Evolutionary conservation across 1,140 invertebrate species (phyloP), one percentile per base, ranked within the genome.

Genomic region (Onthophagus taurus): DNA sequence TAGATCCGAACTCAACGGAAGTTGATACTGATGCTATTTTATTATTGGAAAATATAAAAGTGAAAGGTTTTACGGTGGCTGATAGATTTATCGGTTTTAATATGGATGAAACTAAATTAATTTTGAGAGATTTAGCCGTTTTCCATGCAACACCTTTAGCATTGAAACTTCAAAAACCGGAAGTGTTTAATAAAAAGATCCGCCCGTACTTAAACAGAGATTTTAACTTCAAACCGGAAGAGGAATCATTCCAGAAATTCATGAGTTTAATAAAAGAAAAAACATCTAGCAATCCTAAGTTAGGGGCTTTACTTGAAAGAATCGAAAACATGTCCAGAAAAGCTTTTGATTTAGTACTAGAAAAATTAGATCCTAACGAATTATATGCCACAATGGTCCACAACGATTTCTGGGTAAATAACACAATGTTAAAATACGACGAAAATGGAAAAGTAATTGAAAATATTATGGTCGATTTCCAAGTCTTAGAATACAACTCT

Each of bases 371-470:
- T 8, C 12, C 30, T 13, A 5, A 24, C n/a, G 35, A 37, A 12
- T 1, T 11, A 31, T 76, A 67, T 59, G 64, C 64, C 0, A 67
- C 66, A 0, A 64, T 70, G 9, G 54, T 66, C 2, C 77, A 78
- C 33, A 57, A 63, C 0, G 77, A 78, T 54, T 63, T 77, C 16
- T 78, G 75, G 76, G 59, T 67, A 6, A 77, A 77, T 50, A 79
- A 79, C 44, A 59, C 77, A 2, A 59, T 79, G 50, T 17, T 66
- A 1, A 58, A 65, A 51, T 67, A 67, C 45, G 54, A 65, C 45
- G n/a, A n/a, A n/a, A 49, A 46, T 1, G 58, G 53, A 0, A 31
- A 55, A 13, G 58, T 70, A 0, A 51, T 59, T 2, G 63, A 70
- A 24, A 35, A 72, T 0, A 76, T 74, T 52, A 67, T 78, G 24